Evolutionary conservation across 2,113 vertebrate species (phyloP), one percentile per base, ranked within the genome.

Genomic region (Jacana jacana): DNA sequence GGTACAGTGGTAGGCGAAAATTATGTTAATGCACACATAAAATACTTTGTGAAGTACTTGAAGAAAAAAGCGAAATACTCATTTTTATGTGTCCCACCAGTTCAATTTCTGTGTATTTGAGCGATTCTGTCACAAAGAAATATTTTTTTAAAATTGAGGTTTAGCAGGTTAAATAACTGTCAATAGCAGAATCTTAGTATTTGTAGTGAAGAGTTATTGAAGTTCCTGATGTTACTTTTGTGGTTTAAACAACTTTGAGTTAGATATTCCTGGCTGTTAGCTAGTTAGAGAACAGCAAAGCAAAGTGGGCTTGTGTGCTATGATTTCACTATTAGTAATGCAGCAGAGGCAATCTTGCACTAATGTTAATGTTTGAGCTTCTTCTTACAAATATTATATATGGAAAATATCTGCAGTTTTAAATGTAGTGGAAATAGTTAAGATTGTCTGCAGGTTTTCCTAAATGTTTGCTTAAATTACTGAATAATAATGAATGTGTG

Each of bases 221-320:
- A 44, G 31, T 44, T 28, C 31, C 27, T 64, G 24, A 8, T 49
- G 24, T 70, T 58, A 75, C 7, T 52, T 54, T 19, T 60, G 52
- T 80, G 35, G 28, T 40, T 33, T 71, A 13, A 88, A 17, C 12
- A 44, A 7, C 63, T 78, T 55, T 13, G 58, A 72, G 25, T 63
- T 71, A 18, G 23, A 15, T 64, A 40, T 10, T 14, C 44, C 51
- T 83, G 48, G 31, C 61, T n/a, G 52, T 61, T 61, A 81, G 18
- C 37, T 73, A 17, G 15, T 27, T 76, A n/a, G 44, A 27, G 51
- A 42, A 11, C 6, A 65, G 22, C 20, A 37, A 28, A 75, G 30
- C 1, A 0, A 15, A 5, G 15, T 10, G 3, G 6, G 9, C 23
- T 37, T 35, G 18, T 7, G 6, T 55, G 30, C 35, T 30, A 2